Conservation (phyloP, 2,797 vertebrate species). For the Remorina albescens region DNA sequence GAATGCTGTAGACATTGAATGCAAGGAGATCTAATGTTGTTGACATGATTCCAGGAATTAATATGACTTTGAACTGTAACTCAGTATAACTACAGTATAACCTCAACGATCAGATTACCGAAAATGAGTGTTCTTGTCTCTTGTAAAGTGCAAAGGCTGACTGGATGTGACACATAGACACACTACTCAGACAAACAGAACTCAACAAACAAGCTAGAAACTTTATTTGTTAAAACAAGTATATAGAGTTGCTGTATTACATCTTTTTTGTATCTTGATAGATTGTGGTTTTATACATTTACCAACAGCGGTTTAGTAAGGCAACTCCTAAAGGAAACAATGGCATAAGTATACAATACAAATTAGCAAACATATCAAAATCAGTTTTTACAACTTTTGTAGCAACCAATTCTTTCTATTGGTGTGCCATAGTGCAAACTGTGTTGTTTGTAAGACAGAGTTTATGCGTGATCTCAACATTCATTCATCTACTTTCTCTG, state of each 20-base stretch:
- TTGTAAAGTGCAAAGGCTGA: background rate
- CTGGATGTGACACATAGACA: constrained; percentile 13
- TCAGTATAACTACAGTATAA: background rate
- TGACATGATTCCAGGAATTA: background rate
- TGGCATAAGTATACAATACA: constrained; percentile 93
- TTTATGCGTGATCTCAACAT: constrained; percentile 82
- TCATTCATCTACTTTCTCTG: constrained; percentile 72
- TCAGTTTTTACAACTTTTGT: constrained; percentile 94
- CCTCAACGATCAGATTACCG: constrained; percentile 6
- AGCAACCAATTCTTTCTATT: constrained; percentile 92
- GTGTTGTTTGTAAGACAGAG: constrained; percentile 89
- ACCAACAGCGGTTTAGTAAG: constrained; percentile 92
- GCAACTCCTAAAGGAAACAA: constrained; percentile 93
- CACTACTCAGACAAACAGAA: constrained; percentile 56
- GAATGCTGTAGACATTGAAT: background rate
- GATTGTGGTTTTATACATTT: constrained; percentile 87
- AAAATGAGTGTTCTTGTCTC: background rate
- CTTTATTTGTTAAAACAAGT: constrained; percentile 88
- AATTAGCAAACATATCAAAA: constrained; percentile 93
- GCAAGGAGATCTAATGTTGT: background rate
- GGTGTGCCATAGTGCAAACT: constrained; percentile 95
- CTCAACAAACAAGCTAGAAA: constrained; percentile 87
- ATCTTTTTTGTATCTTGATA: constrained; percentile 78
- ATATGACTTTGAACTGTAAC: background rate
- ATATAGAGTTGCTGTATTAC: constrained; percentile 87